A percentile compares a stretch with the other conserved stretches of the same genome.
Evolutionary conservation across 2,797 vertebrate species (phyloP).

Genomic region (Schizopygopsis malacanthus): DNA sequence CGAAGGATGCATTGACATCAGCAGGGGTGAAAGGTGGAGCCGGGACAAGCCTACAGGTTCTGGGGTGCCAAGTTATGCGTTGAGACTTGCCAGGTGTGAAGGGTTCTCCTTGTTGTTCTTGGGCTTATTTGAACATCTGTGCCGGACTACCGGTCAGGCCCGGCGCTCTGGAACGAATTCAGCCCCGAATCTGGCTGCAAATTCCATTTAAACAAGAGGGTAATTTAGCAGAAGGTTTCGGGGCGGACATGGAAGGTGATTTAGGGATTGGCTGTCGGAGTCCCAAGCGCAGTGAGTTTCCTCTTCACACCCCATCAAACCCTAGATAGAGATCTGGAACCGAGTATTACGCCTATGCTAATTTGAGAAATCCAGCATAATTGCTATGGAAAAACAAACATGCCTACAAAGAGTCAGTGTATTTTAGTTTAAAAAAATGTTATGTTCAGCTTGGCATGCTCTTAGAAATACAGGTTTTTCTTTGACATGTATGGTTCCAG

Average conservation of each 20-base stretch:
- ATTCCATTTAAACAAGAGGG: constrained; percentile 67
- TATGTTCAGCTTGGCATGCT: neutral
- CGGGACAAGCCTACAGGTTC: constrained; percentile 76
- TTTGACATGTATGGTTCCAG: neutral
- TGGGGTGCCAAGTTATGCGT: constrained; percentile 77
- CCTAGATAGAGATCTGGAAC: constrained; percentile 19
- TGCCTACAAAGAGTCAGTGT: neutral
- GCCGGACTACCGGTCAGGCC: constrained; percentile 58
- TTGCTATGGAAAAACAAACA: constrained; percentile 24
- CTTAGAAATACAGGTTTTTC: neutral
- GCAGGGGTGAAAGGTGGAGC: constrained; percentile 78
- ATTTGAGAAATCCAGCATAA: constrained; percentile 25
- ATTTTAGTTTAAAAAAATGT: neutral
- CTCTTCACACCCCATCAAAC: constrained; percentile 28
- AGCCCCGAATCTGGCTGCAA: constrained; percentile 62
- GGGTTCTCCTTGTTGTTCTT: constrained; percentile 80
- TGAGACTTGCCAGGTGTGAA: constrained; percentile 82
- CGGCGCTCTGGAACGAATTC: constrained; percentile 68
- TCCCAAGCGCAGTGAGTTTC: constrained; percentile 37
- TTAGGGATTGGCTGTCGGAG: constrained; percentile 53
- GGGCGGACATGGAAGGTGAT: constrained; percentile 24
- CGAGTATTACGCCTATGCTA: constrained; percentile 14
- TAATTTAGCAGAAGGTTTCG: constrained; percentile 65
- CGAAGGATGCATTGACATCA: constrained; percentile 81
- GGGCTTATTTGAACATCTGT: constrained; percentile 80